These are phyloP conservation scores for Xiphophorus hellerii DNA, from an alignment of 2,113 vertebrate species.

Conservation along the genomic window DNA sequence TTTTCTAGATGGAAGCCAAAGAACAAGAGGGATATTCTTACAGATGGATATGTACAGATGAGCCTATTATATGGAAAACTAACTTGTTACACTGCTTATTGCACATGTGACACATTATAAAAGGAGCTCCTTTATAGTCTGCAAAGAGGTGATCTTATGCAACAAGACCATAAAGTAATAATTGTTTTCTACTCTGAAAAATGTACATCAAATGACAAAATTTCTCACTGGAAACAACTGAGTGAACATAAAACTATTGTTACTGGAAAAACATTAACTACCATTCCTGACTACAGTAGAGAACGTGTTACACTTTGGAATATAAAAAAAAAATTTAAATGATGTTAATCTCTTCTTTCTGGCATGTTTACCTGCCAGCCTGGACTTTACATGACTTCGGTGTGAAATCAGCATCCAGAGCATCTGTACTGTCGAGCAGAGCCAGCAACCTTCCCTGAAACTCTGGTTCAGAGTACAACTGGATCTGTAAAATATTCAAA, in stretches of 20 bases:
- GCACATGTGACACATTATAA: no score
- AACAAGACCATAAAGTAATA: no score
- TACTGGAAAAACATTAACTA: not conserved
- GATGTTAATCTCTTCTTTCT: not conserved
- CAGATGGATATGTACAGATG: no score
- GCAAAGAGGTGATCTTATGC: no score
- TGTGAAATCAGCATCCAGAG: conserved; percentile 84
- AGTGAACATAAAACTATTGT: not conserved
- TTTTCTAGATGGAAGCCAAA: no score
- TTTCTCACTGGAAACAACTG: no score
- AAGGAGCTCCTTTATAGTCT: no score
- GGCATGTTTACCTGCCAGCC: conserved; percentile 86
- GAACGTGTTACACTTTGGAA: not conserved
- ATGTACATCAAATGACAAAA: no score
- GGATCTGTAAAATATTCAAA: conserved; percentile 80
- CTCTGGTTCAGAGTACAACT: conserved; percentile 89
- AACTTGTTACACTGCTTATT: no score
- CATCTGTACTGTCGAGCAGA: conserved; percentile 81
- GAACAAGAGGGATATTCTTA: no score
- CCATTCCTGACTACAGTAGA: not conserved
- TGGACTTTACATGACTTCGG: conserved; percentile 89
- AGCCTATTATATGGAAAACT: no score
- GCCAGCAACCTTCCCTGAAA: conserved; percentile 85
- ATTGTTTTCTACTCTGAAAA: no score
- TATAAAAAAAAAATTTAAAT: not conserved